phyloP scores from a whole-genome alignment of 2,797 vertebrate genomes.

The Pachyuromys duprasi region DNA sequence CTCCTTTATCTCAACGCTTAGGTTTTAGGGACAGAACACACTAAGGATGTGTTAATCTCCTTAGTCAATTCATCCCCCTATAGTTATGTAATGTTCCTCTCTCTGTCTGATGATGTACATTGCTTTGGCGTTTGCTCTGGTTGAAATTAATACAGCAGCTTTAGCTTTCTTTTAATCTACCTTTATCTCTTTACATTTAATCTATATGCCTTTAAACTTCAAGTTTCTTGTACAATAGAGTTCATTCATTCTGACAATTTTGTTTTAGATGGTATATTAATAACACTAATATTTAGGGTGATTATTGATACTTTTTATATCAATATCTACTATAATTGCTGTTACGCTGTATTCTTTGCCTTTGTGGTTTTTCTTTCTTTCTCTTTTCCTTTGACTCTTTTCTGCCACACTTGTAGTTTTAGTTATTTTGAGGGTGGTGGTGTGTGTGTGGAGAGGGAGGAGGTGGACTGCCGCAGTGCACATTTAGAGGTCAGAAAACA shows the following conservation, averaged over 20 bases:
- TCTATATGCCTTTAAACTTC: neutral
- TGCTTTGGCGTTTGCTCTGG: constrained; percentile 3
- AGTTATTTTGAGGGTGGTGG: neutral
- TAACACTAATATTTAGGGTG: neutral
- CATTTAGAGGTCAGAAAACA: neutral
- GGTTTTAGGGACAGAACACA: neutral
- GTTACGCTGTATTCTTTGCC: neutral
- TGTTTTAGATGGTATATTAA: constrained; percentile 20
- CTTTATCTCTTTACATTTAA: constrained; percentile 3
- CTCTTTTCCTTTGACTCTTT: neutral
- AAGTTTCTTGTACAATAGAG: neutral
- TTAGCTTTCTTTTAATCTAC: constrained; percentile 20
- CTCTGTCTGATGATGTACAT: neutral
- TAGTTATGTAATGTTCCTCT: neutral
- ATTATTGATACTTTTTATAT: neutral
- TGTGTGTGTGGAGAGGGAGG: neutral
- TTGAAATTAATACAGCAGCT: neutral
- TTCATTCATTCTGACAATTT: neutral
- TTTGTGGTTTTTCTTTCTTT: neutral
- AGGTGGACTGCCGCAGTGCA: neutral
- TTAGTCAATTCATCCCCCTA: neutral
- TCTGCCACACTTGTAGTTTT: neutral
- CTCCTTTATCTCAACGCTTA: neutral
- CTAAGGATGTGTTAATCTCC: neutral
- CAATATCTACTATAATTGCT: neutral